phyloP scores from a whole-genome alignment of 2,113 vertebrate species.

The Hippocampus comes region DNA sequence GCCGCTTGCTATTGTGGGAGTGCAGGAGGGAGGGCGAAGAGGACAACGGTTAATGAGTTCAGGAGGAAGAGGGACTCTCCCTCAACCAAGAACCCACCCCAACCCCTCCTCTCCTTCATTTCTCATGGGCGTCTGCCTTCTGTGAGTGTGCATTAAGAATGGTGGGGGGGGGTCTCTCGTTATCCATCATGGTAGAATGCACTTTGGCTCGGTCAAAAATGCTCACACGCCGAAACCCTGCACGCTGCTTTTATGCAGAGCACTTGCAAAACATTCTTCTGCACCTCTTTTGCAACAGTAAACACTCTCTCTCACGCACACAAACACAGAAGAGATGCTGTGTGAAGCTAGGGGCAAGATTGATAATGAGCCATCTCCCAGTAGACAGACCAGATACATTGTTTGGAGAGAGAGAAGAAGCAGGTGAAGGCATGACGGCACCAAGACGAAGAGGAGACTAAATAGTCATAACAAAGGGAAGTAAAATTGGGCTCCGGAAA shows the following conservation, averaged over 20 bases:
- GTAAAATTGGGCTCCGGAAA: background rate
- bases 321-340: slow-evolving; percentile 52
- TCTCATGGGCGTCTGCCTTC: slow-evolving; percentile 70
- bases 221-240: slow-evolving; percentile 22
- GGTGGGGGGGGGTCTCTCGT: slow-evolving; percentile 37
- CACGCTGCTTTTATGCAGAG: slow-evolving; percentile 22
- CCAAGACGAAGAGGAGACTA: slow-evolving; percentile 42
- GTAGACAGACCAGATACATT: slow-evolving; percentile 74
- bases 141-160: slow-evolving; percentile 71
- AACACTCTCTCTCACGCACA: slow-evolving; percentile 41
- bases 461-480: slow-evolving; percentile 3
- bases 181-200: slow-evolving; percentile 71
- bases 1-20: slow-evolving; percentile 68
- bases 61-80: slow-evolving; percentile 63
- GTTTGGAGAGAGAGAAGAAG: slow-evolving; percentile 62
- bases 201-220: slow-evolving; percentile 49
- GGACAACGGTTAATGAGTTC: slow-evolving; percentile 73
- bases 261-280: slow-evolving; percentile 51
- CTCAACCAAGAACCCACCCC: slow-evolving; percentile 5
- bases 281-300: slow-evolving; percentile 48
- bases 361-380: slow-evolving; percentile 77
- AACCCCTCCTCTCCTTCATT: slow-evolving; percentile 54
- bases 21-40: slow-evolving; percentile 62
- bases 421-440: slow-evolving; percentile 34
- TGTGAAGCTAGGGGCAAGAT: slow-evolving; percentile 77